Evolutionary conservation across 2,888 invertebrate genomes (phyloP).

Genomic region (Itoplectis maculator): DNA sequence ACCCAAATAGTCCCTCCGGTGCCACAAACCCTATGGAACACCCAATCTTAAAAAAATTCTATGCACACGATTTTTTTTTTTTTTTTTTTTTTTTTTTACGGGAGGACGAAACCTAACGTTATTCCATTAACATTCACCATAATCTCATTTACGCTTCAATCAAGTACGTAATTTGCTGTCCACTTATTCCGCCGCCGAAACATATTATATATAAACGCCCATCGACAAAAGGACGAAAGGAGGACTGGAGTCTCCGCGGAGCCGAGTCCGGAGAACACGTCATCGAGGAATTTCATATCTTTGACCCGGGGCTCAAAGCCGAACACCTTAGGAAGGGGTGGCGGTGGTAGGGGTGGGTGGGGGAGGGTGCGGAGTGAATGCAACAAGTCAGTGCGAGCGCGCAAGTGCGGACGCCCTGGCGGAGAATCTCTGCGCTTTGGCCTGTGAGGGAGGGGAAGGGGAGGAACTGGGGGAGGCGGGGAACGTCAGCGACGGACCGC

Average conservation of each 20-base stretch:
- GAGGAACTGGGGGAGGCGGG: constrained; percentile 46
- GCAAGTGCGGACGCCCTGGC: constrained; percentile 5
- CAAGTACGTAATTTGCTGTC: not conserved
- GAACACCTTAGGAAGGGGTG: not conserved
- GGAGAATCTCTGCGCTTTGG: constrained; percentile 5
- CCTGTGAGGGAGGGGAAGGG: no score
- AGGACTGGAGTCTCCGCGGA: constrained; percentile 6
- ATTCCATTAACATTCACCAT: not conserved
- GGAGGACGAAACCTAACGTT: not conserved
- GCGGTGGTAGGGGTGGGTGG: no score
- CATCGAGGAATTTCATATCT: constrained; percentile 62
- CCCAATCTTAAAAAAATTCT: no score
- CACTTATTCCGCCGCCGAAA: not conserved
- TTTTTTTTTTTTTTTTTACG: no score
- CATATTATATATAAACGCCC: not conserved
- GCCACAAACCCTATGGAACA: no score
- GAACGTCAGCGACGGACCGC: constrained; percentile 57
- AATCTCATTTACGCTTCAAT: not conserved
- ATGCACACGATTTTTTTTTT: no score
- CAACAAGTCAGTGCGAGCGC: constrained; percentile 2
- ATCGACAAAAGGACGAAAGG: constrained; percentile 6
- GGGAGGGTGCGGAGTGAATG: not conserved
- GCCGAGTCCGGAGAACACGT: constrained; percentile 45
- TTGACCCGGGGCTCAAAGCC: constrained; percentile 44
- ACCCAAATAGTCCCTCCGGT: no score